Base-by-base conservation (phyloP, 2,113 vertebrate species). In the Corythaeola cristata region DNA sequence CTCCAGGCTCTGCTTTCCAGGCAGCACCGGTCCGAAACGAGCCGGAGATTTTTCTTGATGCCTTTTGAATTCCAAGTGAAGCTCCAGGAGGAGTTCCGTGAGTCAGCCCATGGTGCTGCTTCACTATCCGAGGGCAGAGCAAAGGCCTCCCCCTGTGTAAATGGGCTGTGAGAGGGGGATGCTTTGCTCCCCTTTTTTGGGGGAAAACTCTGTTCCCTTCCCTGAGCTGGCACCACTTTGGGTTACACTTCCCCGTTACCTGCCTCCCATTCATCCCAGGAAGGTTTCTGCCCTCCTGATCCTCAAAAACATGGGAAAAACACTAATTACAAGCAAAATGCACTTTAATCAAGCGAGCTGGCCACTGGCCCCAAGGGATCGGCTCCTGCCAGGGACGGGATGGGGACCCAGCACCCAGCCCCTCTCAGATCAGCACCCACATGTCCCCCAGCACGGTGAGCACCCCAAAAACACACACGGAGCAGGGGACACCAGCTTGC, bases 361-460 rank as follows among this genome's bases (percentile, higher is more conserved):
- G 30, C 63, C 20, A 15, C 5, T 19, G 19, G 5, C 9, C 39
- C 9, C 45, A 50, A 26, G 41, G 27, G 32, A 41, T 37, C 8
- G 2, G 26, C 15, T 82, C 47, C 64, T 9, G 15, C 15, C 0
- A 1, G 27, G 14, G 24, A 50, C 55, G 21, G 20, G 23, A 39
- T 5, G 28, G 50, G 37, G 12, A 74, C 11, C 11, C 72, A 37
- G 50, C 44, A 45, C n/a, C 21, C 18, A 85, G 59, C 18, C 28
- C 44, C 73, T 60, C 24, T 3, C 7, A 3, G 24, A 16, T 69
- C 9, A 81, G 35, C 35, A 66, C 41, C 76, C 30, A 1, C 44
- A 22, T 19, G 17, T 6, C 18, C 37, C 20, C 23, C 1, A 1
- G 26, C 71, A 16, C 1, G 2, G 32, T 1, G 2, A 90, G n/a